Evolutionary conservation across 1,140 invertebrate genomes (phyloP).

Genomic region (Drosophila oshimai): DNA sequence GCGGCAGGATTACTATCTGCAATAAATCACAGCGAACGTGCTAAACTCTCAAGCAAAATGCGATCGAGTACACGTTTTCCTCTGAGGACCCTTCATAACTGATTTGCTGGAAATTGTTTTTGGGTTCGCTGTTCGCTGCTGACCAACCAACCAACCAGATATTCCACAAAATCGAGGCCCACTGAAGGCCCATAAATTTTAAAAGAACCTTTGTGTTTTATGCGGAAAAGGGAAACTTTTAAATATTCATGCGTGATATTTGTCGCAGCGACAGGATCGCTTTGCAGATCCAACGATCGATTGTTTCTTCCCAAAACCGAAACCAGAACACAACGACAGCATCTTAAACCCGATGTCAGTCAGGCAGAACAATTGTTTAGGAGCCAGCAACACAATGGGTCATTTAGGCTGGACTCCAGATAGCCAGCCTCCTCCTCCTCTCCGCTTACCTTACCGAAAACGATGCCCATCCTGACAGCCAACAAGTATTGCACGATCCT

Average conservation of each 20-base stretch:
- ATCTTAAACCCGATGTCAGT: slow-evolving; percentile 39
- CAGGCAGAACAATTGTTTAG: slow-evolving; percentile 59
- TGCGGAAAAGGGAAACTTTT: slow-evolving; percentile 45
- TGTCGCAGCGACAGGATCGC: slow-evolving; percentile 75
- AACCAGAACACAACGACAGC: slow-evolving; percentile 24
- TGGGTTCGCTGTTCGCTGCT: not conserved
- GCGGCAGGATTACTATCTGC: slow-evolving; percentile 6
- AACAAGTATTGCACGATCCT: slow-evolving; percentile 76
- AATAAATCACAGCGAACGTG: slow-evolving; percentile 41
- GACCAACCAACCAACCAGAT: slow-evolving; percentile 3
- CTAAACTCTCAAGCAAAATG: slow-evolving; percentile 1
- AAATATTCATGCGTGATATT: slow-evolving; percentile 78
- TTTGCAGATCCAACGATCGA: slow-evolving; percentile 63
- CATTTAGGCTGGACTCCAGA: slow-evolving; percentile 50
- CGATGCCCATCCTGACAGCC: slow-evolving; percentile 73
- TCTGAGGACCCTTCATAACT: slow-evolving; percentile 39
- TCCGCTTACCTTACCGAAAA: slow-evolving; percentile 39
- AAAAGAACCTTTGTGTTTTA: slow-evolving; percentile 46
- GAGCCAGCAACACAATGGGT: slow-evolving; percentile 68
- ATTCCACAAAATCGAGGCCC: slow-evolving; percentile 18
- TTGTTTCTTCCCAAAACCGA: slow-evolving; percentile 54
- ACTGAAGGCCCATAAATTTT: slow-evolving; percentile 51
- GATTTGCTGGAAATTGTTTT: slow-evolving; percentile 34
- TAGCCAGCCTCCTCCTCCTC: not conserved
- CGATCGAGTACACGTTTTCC: not conserved